Conservation (phyloP, 2,113 vertebrate genomes). For the Halichoeres trimaculatus region DNA sequence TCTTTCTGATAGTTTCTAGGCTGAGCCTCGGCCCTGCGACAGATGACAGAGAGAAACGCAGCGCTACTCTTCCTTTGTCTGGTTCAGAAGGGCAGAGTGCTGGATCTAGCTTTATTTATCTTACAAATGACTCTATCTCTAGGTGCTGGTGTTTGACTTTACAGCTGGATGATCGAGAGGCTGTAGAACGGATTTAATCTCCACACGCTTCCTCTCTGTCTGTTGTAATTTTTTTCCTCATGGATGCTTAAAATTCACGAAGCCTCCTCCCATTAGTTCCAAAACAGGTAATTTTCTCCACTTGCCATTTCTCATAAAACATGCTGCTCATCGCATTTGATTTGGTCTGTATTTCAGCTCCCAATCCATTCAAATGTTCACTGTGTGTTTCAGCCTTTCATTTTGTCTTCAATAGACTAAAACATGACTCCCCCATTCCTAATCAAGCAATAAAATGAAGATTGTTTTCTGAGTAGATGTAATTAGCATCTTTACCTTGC, state of each 20-base stretch:
- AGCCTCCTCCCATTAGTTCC: constrained; percentile 57
- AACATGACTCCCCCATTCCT: constrained; percentile 64
- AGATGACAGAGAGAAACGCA: constrained; percentile 71
- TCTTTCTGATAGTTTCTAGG: constrained; percentile 78
- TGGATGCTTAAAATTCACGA: constrained; percentile 56
- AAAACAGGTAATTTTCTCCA: constrained; percentile 57
- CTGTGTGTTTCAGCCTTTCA: constrained; percentile 35
- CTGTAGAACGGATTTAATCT: constrained; percentile 58
- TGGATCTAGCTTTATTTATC: constrained; percentile 75
- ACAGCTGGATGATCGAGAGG: constrained; percentile 67
- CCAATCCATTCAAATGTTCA: constrained; percentile 65
- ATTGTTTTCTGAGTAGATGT: constrained; percentile 48
- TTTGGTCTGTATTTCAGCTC: constrained; percentile 47
- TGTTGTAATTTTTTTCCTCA: constrained; percentile 23
- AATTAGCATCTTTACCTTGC: constrained; percentile 72
- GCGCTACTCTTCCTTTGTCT: constrained; percentile 62
- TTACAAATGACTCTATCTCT: constrained; percentile 73
- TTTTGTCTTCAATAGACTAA: constrained; percentile 47
- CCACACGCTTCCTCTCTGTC: constrained; percentile 26
- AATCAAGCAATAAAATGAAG: constrained; percentile 64
- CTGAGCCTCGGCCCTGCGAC: constrained; percentile 66
- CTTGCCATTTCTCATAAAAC: constrained; percentile 47
- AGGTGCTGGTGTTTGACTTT: constrained; percentile 71
- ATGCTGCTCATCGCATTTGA: constrained; percentile 64
- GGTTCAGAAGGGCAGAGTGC: constrained; percentile 65